These are phyloP conservation scores for Sinocyclocheilus anophthalmus DNA, from an alignment of 2,113 vertebrate genomes.

Conservation along the genomic window DNA sequence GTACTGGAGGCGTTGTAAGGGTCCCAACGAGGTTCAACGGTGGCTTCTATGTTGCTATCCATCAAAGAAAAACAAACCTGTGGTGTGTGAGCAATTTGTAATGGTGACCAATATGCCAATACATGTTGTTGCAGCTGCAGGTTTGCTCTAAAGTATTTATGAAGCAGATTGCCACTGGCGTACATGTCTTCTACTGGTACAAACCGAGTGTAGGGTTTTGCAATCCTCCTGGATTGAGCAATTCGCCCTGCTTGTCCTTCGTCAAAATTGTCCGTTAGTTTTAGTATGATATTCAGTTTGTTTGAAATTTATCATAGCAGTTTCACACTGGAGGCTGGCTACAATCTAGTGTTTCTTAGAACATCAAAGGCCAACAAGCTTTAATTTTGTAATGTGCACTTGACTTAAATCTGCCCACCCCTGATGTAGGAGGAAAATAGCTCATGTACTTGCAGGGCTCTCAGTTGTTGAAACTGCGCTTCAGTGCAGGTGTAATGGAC, in stretches of 20 bases:
- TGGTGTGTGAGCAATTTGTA: not conserved
- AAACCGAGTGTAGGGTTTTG: not conserved
- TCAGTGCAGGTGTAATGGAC: not conserved
- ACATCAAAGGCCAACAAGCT: not conserved
- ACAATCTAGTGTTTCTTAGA: not conserved
- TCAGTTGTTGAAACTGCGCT: not conserved
- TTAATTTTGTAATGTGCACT: not conserved
- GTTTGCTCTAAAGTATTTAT: constrained; percentile 9
- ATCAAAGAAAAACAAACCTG: not conserved
- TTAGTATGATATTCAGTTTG: not conserved
- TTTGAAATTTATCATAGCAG: not conserved
- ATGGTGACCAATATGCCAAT: constrained; percentile 13
- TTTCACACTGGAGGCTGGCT: not conserved
- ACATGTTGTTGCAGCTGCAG: not conserved
- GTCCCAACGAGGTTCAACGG: not conserved
- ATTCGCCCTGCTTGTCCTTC: too few relatives aligned
- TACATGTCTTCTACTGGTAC: not conserved
- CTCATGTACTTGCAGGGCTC: not conserved
- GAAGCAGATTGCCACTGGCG: not conserved
- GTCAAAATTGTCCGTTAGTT: too few relatives aligned
- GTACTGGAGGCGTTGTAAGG: not conserved
- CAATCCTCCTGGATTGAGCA: too few relatives aligned
- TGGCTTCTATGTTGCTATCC: not conserved
- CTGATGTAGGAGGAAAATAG: not conserved
- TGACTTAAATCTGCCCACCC: not conserved